Conservation (phyloP, 2,113 vertebrate species). For the Caretta caretta region DNA sequence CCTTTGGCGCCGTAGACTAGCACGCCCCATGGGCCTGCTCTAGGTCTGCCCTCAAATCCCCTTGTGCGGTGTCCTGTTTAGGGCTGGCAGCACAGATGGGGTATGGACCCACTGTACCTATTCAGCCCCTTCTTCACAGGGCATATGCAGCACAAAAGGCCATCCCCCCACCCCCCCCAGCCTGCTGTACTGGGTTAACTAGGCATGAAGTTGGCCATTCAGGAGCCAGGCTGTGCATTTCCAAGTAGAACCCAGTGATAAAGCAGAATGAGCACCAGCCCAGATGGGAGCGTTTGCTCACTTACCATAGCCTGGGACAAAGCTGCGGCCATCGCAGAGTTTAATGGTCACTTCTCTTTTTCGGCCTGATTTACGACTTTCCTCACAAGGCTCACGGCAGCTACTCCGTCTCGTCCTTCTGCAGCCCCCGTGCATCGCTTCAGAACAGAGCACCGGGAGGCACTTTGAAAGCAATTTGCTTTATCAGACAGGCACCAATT, state of each 20-base stretch:
- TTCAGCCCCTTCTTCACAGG: background rate
- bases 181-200: background rate
- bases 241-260: background rate
- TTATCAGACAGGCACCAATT: background rate
- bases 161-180: background rate
- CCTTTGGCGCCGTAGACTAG: too few species aligned
- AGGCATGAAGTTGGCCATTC: background rate
- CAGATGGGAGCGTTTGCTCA: background rate
- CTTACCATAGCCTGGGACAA: background rate
- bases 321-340: background rate
- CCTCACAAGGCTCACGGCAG: background rate
- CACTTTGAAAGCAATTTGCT: background rate
- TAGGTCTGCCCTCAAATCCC: background rate
- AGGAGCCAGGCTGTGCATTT: background rate
- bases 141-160: background rate
- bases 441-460: background rate
- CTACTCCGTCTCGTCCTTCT: background rate
- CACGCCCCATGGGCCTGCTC: background rate
- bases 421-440: background rate
- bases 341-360: background rate
- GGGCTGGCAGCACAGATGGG: background rate
- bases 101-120: background rate
- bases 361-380: background rate
- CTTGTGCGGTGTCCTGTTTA: background rate
- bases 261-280: background rate